Conservation (phyloP, 2,113 vertebrate genomes). For the Myrmecobius fasciatus region DNA sequence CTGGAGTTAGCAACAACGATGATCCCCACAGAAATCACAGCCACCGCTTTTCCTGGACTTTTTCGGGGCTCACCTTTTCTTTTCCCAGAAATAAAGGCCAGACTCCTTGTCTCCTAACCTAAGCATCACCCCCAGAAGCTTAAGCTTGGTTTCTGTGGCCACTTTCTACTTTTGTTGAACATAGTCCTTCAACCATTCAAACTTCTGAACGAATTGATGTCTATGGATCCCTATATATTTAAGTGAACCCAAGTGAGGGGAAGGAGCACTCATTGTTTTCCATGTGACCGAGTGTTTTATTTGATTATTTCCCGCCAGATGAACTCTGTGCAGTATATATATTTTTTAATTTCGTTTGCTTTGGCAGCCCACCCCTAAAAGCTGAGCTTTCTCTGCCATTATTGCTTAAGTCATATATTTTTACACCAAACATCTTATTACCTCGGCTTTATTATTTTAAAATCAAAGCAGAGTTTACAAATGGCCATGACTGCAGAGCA, state of each 20-base stretch:
- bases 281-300: slow-evolving; percentile 74
- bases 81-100: not conserved
- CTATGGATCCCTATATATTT: slow-evolving; percentile 28
- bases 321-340: slow-evolving; percentile 75
- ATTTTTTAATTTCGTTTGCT: slow-evolving; percentile 77
- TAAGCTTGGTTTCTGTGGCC: not conserved
- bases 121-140: not conserved
- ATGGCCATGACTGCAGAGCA: slow-evolving; percentile 80
- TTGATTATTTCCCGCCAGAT: slow-evolving; percentile 79
- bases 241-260: slow-evolving; percentile 51
- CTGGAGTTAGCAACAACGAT: not conserved
- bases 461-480: slow-evolving; percentile 85
- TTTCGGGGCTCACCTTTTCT: not conserved
- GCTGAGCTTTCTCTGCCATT: slow-evolving; percentile 80
- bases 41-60: not conserved
- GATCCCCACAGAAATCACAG: not conserved
- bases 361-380: slow-evolving; percentile 80
- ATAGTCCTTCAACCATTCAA: slow-evolving; percentile 13
- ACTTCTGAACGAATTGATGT: not conserved
- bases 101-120: not conserved
- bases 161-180: not conserved
- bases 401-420: slow-evolving; percentile 86
- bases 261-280: slow-evolving; percentile 15
- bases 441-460: slow-evolving; percentile 85
- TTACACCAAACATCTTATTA: slow-evolving; percentile 87